A percentile compares a stretch with the other conserved stretches of the same genome.
These are phyloP conservation scores for Leucoraja erinaceus DNA, from an alignment of 2,113 vertebrate species.

Conservation along the genomic window DNA sequence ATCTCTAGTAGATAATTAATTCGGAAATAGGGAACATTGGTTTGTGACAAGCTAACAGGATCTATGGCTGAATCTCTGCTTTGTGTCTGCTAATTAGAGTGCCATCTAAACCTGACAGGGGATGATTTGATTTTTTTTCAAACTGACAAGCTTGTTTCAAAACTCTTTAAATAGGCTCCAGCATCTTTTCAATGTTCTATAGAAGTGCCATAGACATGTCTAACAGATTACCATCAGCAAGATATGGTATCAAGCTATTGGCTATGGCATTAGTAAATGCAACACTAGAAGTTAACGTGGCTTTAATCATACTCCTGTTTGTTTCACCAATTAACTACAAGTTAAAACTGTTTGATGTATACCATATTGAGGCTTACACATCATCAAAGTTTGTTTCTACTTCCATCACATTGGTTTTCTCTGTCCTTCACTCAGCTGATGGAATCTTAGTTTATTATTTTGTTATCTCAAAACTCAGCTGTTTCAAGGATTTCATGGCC, in stretches of 20 bases:
- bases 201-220: background rate
- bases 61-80: background rate
- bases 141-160: background rate
- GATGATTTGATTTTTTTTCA: background rate
- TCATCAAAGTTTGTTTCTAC: background rate
- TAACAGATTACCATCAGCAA: background rate
- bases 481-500: too few relatives aligned
- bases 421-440: background rate
- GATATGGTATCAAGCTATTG: background rate
- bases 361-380: background rate
- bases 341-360: background rate
- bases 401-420: background rate
- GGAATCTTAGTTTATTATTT: background rate
- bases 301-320: background rate
- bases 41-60: background rate
- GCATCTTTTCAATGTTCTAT: too few relatives aligned
- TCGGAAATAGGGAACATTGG: conserved; percentile 17
- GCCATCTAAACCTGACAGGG: background rate
- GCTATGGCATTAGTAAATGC: background rate
- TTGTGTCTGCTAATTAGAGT: background rate
- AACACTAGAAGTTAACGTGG: background rate
- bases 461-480: background rate
- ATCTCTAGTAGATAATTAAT: background rate
- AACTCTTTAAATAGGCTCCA: too few relatives aligned
- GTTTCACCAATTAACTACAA: background rate